These are phyloP conservation scores for Smutsia temminckii DNA, from an alignment of 2,797 vertebrate species.

Conservation along the genomic window DNA sequence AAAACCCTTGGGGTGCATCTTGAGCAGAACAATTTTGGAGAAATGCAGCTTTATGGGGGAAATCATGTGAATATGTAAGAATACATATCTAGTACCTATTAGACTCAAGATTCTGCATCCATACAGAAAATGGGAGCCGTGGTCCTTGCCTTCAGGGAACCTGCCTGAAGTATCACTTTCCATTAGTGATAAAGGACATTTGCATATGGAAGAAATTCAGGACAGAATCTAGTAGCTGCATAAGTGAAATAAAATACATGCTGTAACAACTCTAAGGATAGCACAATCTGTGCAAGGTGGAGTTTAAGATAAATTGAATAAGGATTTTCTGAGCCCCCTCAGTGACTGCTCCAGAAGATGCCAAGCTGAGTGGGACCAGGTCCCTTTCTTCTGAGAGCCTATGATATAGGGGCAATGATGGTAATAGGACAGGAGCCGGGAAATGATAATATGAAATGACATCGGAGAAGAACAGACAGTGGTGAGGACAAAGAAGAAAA, in stretches of 20 bases:
- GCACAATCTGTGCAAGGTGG: neutral
- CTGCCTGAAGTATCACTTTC: neutral
- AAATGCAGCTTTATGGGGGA: neutral
- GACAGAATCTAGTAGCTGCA: neutral
- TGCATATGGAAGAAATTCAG: neutral
- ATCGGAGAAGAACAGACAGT: neutral
- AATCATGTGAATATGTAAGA: neutral
- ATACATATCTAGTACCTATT: neutral
- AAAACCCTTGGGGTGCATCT: neutral
- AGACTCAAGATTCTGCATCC: neutral
- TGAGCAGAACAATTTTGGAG: neutral
- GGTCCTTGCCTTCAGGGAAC: neutral
- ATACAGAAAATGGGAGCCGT: neutral
- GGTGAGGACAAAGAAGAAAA: neutral
- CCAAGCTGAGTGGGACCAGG: neutral
- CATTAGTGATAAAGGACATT: neutral
- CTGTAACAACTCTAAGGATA: neutral
- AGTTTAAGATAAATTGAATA: neutral
- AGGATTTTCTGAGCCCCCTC: neutral
- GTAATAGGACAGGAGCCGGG: neutral
- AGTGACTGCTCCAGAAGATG: neutral
- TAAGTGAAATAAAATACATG: neutral
- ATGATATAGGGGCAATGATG: accelerated
- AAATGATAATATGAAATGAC: neutral
- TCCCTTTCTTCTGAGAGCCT: neutral